phyloP scores from a whole-genome alignment of 2,888 invertebrate genomes.

The Archips xylosteana region DNA sequence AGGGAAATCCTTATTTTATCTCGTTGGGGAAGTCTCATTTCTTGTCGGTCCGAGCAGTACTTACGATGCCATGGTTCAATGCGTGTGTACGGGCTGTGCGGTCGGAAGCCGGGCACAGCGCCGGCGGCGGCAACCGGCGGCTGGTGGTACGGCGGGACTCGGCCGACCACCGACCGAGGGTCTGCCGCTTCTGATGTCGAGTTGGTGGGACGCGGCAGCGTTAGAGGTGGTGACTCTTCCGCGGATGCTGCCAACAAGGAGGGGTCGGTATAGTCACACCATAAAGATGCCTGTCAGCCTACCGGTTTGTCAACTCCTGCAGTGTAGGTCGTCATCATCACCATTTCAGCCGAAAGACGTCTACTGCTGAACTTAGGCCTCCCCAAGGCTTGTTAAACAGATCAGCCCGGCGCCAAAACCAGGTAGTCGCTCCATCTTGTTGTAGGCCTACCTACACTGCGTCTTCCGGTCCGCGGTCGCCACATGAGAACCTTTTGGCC shows the following conservation, averaged over 20 bases:
- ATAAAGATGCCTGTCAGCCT: not conserved
- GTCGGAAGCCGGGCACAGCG: conserved; percentile 68
- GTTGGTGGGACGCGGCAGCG: conserved; percentile 62
- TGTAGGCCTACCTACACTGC: too few species aligned
- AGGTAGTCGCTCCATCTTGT: too few species aligned
- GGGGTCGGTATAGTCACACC: not conserved
- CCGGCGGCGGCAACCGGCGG: conserved; percentile 79
- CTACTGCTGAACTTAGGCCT: too few species aligned
- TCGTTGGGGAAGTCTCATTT: too few species aligned
- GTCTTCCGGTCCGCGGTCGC: too few species aligned
- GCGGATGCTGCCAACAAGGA: conserved; percentile 54
- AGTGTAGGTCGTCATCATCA: too few species aligned
- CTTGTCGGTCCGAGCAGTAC: conserved; percentile 46
- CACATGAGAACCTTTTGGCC: too few species aligned
- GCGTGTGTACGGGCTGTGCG: conserved; percentile 68
- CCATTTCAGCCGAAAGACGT: too few species aligned
- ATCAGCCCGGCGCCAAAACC: too few species aligned
- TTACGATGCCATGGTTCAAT: conserved; percentile 76
- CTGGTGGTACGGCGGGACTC: conserved; percentile 82
- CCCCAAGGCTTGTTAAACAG: too few species aligned
- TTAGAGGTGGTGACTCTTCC: conserved; percentile 57
- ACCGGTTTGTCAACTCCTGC: too few species aligned
- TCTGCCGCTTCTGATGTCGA: conserved; percentile 69
- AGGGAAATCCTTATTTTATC: too few species aligned
- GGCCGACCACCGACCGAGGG: conserved; percentile 71